phyloP scores from a whole-genome alignment of 2,797 vertebrate species.

The Thalassophryne amazonica region DNA sequence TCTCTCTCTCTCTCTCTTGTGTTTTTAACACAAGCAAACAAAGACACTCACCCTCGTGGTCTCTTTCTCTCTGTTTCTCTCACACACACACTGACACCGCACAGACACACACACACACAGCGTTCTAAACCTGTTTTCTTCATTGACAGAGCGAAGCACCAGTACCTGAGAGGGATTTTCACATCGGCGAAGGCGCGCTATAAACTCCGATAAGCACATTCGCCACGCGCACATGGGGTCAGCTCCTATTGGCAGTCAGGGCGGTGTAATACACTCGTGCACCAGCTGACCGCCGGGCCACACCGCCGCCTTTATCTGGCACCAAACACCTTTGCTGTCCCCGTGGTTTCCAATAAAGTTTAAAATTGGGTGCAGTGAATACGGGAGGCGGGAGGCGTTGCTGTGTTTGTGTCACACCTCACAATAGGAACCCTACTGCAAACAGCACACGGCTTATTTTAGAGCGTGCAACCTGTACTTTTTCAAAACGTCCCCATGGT shows the following conservation, averaged over 20 bases:
- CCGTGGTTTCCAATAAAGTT: conserved; percentile 77
- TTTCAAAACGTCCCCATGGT: conserved; percentile 76
- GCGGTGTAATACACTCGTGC: conserved; percentile 51
- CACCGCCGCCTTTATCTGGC: conserved; percentile 69
- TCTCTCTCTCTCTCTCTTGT: conserved; percentile 39
- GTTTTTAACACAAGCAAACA: conserved; percentile 37
- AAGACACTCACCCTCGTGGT: conserved; percentile 41
- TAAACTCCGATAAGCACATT: conserved; percentile 66
- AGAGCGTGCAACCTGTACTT: conserved; percentile 62
- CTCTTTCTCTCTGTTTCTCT: conserved; percentile 29
- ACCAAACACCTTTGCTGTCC: conserved; percentile 77
- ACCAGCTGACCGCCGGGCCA: conserved; percentile 58
- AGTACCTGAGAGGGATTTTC: conserved; percentile 80
- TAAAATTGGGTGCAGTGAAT: conserved; percentile 67
- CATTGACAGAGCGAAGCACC: conserved; percentile 76
- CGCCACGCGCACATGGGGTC: conserved; percentile 50
- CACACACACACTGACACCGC: conserved; percentile 38
- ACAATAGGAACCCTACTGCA: conserved; percentile 70
- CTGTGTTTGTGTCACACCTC: conserved; percentile 35
- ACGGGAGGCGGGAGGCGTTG: conserved; percentile 27
- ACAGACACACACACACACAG: conserved; percentile 46
- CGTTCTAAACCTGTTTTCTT: conserved; percentile 75
- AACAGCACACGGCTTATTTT: conserved; percentile 71
- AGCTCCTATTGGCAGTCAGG: conserved; percentile 60
- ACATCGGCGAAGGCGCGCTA: conserved; percentile 66